Conservation (phyloP, 2,797 vertebrate species). For the Perodicticus potto region DNA sequence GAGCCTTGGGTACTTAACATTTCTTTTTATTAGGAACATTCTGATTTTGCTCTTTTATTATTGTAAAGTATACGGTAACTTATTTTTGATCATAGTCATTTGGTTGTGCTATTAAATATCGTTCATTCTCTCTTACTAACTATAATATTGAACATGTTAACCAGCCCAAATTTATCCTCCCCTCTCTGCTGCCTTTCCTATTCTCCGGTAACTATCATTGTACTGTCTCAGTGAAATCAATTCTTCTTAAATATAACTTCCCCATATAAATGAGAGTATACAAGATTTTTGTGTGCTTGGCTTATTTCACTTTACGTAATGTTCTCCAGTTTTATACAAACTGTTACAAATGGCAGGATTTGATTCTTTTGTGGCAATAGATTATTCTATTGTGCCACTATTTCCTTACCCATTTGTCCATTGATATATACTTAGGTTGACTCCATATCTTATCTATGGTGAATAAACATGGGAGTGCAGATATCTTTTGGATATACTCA, state of each 20-base stretch:
- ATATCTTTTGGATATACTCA: not conserved
- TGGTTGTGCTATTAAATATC: not conserved
- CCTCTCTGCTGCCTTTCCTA: not conserved
- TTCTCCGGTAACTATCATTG: not conserved
- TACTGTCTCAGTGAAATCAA: not conserved
- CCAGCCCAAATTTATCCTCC: not conserved
- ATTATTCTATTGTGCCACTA: not conserved
- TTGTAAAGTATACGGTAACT: not conserved
- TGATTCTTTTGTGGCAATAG: not conserved
- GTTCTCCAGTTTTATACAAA: not conserved
- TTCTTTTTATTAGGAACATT: not conserved
- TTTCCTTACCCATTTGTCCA: not conserved
- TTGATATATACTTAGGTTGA: not conserved
- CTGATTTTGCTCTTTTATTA: not conserved
- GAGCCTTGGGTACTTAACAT: not conserved
- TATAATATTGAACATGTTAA: not conserved
- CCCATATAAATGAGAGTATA: not conserved
- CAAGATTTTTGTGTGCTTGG: not conserved
- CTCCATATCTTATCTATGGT: not conserved
- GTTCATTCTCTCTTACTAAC: not conserved
- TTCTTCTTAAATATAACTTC: not conserved
- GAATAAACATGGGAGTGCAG: not conserved
- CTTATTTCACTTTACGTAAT: not conserved
- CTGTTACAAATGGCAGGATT: not conserved
- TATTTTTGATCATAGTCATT: not conserved